phyloP scores from a whole-genome alignment of 2,888 invertebrate genomes.

The Napeogenes inachia region DNA sequence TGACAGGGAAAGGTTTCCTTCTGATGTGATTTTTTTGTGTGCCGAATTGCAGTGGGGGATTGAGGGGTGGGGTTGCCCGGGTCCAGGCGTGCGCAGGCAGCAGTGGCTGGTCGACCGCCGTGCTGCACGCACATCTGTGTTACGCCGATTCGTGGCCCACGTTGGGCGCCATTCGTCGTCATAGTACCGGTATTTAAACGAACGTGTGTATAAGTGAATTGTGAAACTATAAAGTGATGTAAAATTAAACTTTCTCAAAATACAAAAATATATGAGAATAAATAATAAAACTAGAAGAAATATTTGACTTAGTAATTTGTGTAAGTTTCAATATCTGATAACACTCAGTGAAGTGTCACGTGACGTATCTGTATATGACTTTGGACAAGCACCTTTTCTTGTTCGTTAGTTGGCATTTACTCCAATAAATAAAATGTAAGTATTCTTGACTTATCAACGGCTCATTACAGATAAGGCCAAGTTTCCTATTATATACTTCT shows the following conservation, averaged over 20 bases:
- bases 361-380: slow-evolving; percentile 36
- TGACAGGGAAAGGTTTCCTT: slow-evolving; percentile 68
- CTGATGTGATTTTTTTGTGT: slow-evolving; percentile 59
- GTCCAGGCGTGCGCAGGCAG: slow-evolving; percentile 71
- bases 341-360: slow-evolving; percentile 47
- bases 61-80: slow-evolving; percentile 57
- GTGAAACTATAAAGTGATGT: slow-evolving; percentile 38
- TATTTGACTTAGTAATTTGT: slow-evolving; percentile 22
- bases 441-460: slow-evolving; percentile 30
- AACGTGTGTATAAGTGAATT: slow-evolving; percentile 28
- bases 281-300: slow-evolving; percentile 16
- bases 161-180: slow-evolving; percentile 58
- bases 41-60: slow-evolving; percentile 54
- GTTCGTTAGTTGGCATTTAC: slow-evolving; percentile 22
- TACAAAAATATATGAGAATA: slow-evolving; percentile 8
- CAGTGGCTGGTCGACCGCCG: slow-evolving; percentile 57
- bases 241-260: slow-evolving; percentile 10
- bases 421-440: slow-evolving; percentile 37
- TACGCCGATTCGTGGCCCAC: slow-evolving; percentile 40
- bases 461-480: slow-evolving; percentile 9
- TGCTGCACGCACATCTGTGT: slow-evolving; percentile 40
- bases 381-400: slow-evolving; percentile 29
- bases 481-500: neutral
- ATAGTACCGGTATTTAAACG: slow-evolving; percentile 32
- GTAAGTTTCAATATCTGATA: slow-evolving; percentile 33